Conservation (phyloP, 2,797 vertebrate genomes). For the Etheostoma perlongum region DNA sequence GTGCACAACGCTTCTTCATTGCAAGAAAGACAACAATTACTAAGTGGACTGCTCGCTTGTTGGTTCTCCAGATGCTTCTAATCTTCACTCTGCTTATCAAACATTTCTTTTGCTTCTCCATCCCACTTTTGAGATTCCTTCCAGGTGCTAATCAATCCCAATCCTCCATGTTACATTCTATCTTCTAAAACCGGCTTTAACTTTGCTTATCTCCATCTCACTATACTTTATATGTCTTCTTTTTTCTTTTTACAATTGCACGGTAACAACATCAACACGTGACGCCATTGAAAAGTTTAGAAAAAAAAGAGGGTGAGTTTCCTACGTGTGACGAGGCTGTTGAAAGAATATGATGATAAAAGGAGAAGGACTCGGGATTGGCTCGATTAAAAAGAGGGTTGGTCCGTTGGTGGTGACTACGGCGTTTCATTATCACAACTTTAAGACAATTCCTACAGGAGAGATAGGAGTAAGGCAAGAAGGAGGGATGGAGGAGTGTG, state of each 20-base stretch:
- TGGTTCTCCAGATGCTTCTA: background rate
- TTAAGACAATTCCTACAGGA: slow-evolving; percentile 59
- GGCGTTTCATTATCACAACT: slow-evolving; percentile 54
- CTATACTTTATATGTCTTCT: background rate
- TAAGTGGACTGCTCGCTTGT: background rate
- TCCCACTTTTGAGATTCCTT: slow-evolving; percentile 13
- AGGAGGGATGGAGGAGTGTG: slow-evolving; percentile 31
- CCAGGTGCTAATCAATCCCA: slow-evolving; percentile 1
- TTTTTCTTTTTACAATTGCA: slow-evolving; percentile 75
- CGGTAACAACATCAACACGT: slow-evolving; percentile 80
- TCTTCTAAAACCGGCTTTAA: slow-evolving; percentile 6
- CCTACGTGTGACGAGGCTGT: slow-evolving; percentile 14
- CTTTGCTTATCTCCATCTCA: background rate
- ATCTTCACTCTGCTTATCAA: background rate
- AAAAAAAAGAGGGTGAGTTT: slow-evolving; percentile 40
- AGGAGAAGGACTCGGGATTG: slow-evolving; percentile 28
- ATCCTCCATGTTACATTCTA: background rate
- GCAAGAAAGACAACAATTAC: slow-evolving; percentile 10
- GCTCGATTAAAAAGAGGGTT: slow-evolving; percentile 48
- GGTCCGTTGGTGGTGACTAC: slow-evolving; percentile 50
- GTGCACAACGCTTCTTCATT: slow-evolving; percentile 36
- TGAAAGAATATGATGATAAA: background rate
- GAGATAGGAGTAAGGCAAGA: slow-evolving; percentile 60
- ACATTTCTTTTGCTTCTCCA: slow-evolving; percentile 11
- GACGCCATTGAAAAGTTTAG: slow-evolving; percentile 75